Conservation (phyloP, 2,888 invertebrate species). For the Aphidoletes aphidimyza region DNA sequence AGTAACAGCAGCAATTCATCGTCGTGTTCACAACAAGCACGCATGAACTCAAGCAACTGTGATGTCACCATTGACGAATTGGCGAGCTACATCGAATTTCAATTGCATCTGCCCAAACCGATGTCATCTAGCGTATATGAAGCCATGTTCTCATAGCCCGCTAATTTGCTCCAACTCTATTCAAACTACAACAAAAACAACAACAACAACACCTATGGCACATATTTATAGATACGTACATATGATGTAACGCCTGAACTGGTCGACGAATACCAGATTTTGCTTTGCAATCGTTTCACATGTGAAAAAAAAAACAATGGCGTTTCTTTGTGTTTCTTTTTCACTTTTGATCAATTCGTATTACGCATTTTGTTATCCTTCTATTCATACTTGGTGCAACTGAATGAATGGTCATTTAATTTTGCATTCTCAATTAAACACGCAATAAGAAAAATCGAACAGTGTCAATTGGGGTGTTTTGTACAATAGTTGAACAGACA, state of each 20-base stretch:
- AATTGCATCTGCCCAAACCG: slow-evolving; percentile 96
- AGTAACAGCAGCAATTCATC: slow-evolving; percentile 60
- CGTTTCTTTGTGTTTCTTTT: background rate
- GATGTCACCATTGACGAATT: slow-evolving; percentile 94
- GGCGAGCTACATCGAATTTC: slow-evolving; percentile 94
- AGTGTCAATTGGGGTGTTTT: too few relatives aligned
- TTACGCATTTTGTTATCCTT: slow-evolving; percentile 4
- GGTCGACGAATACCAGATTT: background rate
- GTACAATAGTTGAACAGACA: too few relatives aligned
- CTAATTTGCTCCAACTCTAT: too few relatives aligned
- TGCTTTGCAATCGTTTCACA: background rate
- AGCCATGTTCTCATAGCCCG: slow-evolving; percentile 12
- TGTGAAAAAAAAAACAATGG: background rate
- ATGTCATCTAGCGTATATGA: slow-evolving; percentile 76
- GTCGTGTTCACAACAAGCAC: slow-evolving; percentile 84
- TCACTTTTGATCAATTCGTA: background rate
- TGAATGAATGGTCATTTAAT: background rate
- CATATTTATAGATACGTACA: background rate
- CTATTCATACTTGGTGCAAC: background rate
- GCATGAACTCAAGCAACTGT: slow-evolving; percentile 75
- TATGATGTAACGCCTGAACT: background rate
- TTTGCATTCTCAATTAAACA: background rate
- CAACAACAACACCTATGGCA: too few relatives aligned
- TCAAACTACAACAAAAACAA: too few relatives aligned
- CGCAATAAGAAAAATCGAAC: too few relatives aligned